A percentile compares a stretch with the other conserved stretches of the same genome.
These are phyloP conservation scores for Strongylocentrotus purpuratus DNA, from an alignment of 35 echinoderm and acorn worm genomes.

Conservation along the genomic window DNA sequence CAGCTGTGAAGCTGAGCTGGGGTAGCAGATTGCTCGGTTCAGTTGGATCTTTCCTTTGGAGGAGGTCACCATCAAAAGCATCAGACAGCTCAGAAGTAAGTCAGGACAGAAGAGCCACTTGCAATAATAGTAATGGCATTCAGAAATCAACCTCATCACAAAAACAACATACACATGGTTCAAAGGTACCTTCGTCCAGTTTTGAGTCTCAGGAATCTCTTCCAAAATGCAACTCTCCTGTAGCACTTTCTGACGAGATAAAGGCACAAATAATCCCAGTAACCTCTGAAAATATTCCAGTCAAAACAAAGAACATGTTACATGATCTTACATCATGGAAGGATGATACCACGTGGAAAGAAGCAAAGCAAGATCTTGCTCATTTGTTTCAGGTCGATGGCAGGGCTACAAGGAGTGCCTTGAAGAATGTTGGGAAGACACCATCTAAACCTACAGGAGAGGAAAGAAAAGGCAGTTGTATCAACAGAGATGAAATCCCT, in stretches of 20 bases:
- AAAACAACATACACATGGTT: background rate
- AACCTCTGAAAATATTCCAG: background rate
- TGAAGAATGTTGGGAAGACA: background rate
- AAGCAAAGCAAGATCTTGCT: conserved; percentile 35
- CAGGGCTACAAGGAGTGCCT: background rate
- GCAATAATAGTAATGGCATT: background rate
- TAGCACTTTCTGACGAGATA: background rate
- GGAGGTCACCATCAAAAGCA: background rate
- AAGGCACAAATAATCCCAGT: conserved; percentile 32
- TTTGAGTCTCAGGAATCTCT: background rate
- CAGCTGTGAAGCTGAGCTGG: background rate
- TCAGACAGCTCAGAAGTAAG: background rate
- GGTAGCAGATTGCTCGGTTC: background rate
- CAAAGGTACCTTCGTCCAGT: background rate
- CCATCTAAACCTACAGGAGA: background rate
- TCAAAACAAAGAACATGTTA: background rate
- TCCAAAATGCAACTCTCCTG: background rate
- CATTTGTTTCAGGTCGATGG: conserved; percentile 6
- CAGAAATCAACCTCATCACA: background rate
- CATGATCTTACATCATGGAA: background rate
- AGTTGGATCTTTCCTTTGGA: background rate
- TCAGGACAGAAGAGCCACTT: background rate
- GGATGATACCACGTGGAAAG: conserved; percentile 31
- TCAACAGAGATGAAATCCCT: background rate
- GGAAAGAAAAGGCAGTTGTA: background rate